phyloP scores from a whole-genome alignment of 2,888 invertebrate genomes.

The Volucella inanis region DNA sequence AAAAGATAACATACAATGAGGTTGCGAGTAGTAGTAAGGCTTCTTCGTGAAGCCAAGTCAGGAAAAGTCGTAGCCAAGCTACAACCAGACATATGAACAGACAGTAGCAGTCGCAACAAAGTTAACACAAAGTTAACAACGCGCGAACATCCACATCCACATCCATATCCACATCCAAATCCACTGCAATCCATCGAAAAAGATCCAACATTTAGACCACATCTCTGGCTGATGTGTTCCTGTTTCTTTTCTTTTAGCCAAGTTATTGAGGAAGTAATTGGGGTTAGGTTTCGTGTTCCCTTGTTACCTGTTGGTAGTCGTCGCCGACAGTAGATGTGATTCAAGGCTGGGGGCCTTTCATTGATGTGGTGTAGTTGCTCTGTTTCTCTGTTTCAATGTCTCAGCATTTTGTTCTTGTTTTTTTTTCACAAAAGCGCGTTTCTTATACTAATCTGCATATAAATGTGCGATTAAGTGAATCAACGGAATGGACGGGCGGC shows the following conservation, averaged over 20 bases:
- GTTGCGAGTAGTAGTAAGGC: too few relatives aligned
- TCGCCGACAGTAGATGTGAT: slow-evolving; percentile 46
- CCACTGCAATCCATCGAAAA: slow-evolving; percentile 6
- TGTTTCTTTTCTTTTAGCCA: slow-evolving; percentile 65
- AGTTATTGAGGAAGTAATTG: slow-evolving; percentile 75
- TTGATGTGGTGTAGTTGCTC: slow-evolving; percentile 10
- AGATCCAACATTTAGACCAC: slow-evolving; percentile 40
- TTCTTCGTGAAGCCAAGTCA: too few relatives aligned
- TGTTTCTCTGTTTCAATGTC: slow-evolving; percentile 2
- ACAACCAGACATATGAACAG: slow-evolving; percentile 35
- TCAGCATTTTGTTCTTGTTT: not conserved
- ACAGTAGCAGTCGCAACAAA: slow-evolving; percentile 41
- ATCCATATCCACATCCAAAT: slow-evolving; percentile 20
- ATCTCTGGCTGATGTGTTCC: slow-evolving; percentile 18
- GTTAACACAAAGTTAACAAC: slow-evolving; percentile 10
- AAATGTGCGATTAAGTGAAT: slow-evolving; percentile 75
- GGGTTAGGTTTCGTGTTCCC: slow-evolving; percentile 69
- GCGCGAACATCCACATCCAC: slow-evolving; percentile 51
- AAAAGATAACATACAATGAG: too few relatives aligned
- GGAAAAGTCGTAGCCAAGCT: not conserved
- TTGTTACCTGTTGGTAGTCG: slow-evolving; percentile 67
- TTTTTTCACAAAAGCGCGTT: slow-evolving; percentile 23
- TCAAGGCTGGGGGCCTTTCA: slow-evolving; percentile 54
- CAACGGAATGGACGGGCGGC: slow-evolving; percentile 66
- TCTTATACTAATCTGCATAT: slow-evolving; percentile 70